Conservation (phyloP, 2,888 invertebrate species). For the Pinctada fucata region DNA sequence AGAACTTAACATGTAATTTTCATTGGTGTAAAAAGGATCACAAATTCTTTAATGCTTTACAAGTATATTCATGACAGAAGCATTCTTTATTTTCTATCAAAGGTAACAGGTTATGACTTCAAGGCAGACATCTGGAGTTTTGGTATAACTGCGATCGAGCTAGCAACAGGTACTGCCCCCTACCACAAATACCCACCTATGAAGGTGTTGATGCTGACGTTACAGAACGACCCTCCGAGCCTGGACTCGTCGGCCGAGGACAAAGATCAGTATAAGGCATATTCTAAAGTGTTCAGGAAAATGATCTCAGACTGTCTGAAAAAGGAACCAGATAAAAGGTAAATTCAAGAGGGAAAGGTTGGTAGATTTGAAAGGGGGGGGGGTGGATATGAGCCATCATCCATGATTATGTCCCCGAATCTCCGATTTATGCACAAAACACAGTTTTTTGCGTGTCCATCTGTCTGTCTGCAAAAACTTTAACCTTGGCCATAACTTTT, state of each 20-base stretch:
- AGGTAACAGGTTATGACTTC: conserved; percentile 93
- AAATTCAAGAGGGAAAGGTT: not conserved
- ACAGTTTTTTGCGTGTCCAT: too few species aligned
- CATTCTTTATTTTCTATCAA: conserved; percentile 3
- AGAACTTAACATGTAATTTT: too few species aligned
- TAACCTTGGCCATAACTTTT: too few species aligned
- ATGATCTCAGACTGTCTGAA: conserved; percentile 97
- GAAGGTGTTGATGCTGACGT: conserved; percentile 98
- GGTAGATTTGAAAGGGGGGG: too few species aligned
- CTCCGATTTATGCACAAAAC: too few species aligned
- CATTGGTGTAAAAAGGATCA: too few species aligned
- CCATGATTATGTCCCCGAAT: too few species aligned
- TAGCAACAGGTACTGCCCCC: conserved; percentile 96
- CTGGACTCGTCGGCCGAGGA: conserved; percentile 96
- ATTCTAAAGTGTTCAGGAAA: conserved; percentile 96
- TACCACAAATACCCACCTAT: conserved; percentile 99
- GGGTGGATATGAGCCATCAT: too few species aligned
- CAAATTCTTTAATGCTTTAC: too few species aligned
- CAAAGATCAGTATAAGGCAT: conserved; percentile 98
- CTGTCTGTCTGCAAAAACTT: too few species aligned
- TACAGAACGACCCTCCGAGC: conserved; percentile 98
- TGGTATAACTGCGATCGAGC: conserved; percentile 98
- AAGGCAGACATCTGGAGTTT: conserved; percentile 97
- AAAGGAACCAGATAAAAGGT: conserved; percentile 94
- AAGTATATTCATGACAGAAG: too few species aligned